Base-by-base conservation (phyloP, 2,888 invertebrate species). In the Synergus gifuensis region DNA sequence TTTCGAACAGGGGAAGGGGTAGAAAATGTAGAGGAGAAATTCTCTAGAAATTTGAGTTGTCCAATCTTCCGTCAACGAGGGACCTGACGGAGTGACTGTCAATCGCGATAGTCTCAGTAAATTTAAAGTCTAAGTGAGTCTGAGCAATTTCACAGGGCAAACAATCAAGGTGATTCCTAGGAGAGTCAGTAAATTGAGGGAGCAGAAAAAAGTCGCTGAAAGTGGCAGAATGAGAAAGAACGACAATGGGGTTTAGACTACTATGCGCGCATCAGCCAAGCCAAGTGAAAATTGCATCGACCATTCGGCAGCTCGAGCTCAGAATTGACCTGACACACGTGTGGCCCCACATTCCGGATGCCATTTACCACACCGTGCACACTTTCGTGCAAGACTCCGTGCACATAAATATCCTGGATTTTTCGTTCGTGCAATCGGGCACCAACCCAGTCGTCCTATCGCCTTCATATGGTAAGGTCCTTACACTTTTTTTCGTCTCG, bases 251-350 rank as follows among this genome's bases (percentile, higher is more conserved):
- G 73, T 49, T 62, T 78, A 81, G 67, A 77, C 76, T 79, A 77
- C 73, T 85, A 80, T 80, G 82, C 78, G 80, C 79, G 83, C 83
- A 86, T 87, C 87, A 88, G 84, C 85, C 81, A 84, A 83, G 86
- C 83, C 83, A 89, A 87, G 87, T 89, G 89, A 88, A 89, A 89
- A 89, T 88, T 89, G 88, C 87, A 86, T 79, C 82, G 85, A 85
- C 86, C 84, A 87, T 89, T 88, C 83, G 85, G 81, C 78, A 84
- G 85, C 83, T 67, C 76, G 49, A 66, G 63, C 77, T 69, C 60
- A 69, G 78, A 77, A 79, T 83, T 81, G 40, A 78, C 80, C 63
- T 58, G 69, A 14, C 77, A 77, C 78, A 69, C 80, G 81, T 78
- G 66, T 80, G 73, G 62, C 82, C 82, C 82, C 79, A 82, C 81